These are phyloP conservation scores for Exaiptasia diaphana DNA, from an alignment of 64 coral and sea anemone genomes.

Conservation along the genomic window DNA sequence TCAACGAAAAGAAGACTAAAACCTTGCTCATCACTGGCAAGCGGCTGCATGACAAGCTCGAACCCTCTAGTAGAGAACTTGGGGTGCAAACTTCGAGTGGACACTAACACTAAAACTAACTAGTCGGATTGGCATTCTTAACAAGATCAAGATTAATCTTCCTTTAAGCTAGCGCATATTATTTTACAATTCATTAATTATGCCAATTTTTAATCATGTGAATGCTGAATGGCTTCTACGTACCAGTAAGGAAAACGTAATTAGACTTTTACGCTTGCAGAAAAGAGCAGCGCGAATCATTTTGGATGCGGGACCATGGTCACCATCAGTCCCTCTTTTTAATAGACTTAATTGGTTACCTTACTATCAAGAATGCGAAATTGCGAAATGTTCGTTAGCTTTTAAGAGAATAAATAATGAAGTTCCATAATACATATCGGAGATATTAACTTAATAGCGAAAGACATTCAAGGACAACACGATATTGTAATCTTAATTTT, in stretches of 20 bases:
- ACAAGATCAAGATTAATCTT: neutral
- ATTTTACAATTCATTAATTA: conserved; percentile 23
- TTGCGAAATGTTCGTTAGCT: conserved; percentile 35
- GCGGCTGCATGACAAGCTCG: neutral
- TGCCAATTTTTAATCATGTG: conserved; percentile 25
- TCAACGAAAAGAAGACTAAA: neutral
- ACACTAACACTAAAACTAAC: neutral
- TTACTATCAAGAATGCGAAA: conserved; percentile 41
- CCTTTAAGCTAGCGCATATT: neutral
- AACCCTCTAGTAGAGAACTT: neutral
- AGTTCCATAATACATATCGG: neutral
- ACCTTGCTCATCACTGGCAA: neutral
- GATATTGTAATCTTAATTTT: conserved; percentile 1
- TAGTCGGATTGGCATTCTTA: neutral
- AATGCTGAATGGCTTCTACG: conserved; percentile 33
- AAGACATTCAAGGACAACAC: neutral
- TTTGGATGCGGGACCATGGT: conserved; percentile 16
- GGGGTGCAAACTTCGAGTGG: neutral
- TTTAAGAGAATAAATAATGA: conserved; percentile 21
- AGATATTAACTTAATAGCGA: neutral
- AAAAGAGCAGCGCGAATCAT: conserved; percentile 56
- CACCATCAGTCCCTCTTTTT: conserved; percentile 42
- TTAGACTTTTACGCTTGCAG: conserved; percentile 54
- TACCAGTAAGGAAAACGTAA: conserved; percentile 33
- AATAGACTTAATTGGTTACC: conserved; percentile 52